Conservation (phyloP, 2,797 vertebrate genomes). For the Mormyrops boulengeri region DNA sequence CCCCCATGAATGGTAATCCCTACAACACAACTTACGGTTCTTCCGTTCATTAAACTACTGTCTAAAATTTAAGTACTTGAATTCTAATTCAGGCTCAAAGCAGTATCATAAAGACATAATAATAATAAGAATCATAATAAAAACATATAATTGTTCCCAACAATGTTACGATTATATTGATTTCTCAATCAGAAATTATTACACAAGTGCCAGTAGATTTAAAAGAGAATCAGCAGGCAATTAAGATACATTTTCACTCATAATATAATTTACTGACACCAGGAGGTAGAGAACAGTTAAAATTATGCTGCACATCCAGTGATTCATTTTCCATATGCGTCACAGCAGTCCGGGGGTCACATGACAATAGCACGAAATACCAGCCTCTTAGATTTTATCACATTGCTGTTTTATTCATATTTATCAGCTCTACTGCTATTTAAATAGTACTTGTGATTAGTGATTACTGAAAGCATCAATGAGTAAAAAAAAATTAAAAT, state of each 20-base stretch:
- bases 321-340: conserved; percentile 6
- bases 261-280: conserved; percentile 1
- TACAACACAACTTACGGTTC: background rate
- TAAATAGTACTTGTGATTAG: background rate
- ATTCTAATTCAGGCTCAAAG: background rate
- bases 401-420: background rate
- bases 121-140: background rate
- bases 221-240: background rate
- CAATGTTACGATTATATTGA: background rate
- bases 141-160: background rate
- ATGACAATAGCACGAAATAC: background rate
- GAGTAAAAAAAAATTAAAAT: background rate
- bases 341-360: background rate
- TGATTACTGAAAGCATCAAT: background rate
- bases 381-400: background rate
- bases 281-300: background rate
- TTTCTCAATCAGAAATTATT: background rate
- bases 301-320: background rate
- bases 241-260: background rate
- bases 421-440: background rate
- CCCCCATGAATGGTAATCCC: background rate
- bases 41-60: background rate
- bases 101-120: background rate
- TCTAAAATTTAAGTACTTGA: background rate
- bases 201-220: background rate